Base-by-base conservation (phyloP, 2,797 vertebrate species). In the Hirundo rustica region DNA sequence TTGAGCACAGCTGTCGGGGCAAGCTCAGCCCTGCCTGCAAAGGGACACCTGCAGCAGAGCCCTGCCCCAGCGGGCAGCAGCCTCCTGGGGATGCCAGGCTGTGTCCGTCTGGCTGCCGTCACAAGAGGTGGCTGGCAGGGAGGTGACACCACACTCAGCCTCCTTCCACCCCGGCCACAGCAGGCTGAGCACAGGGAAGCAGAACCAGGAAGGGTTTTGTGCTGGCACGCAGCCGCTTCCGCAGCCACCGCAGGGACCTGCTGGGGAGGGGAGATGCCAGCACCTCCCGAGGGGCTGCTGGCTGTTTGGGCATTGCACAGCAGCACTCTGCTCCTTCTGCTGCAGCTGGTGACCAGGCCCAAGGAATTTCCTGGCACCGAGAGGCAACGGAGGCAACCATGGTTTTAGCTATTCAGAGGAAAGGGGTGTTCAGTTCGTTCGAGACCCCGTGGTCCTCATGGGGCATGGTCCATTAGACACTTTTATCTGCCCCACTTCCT, bases 41-140 rank as follows among this genome's bases (percentile, higher is more conserved):
- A 81, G 65, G 58, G 73, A 26, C 0, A 5, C n/a, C 54, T 9
- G 34, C 68, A 74, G 79, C 2, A 2, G 19, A 51, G 55, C 16
- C 32, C 45, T 61, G 55, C 7, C 50, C 13, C 1, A 0, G 61
- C 0, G 1, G n/a, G 44, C 74, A 70, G 73, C 67, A 38, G 76
- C 48, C 61, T 36, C 27, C 9, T 13, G 10, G 55, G 44, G 42
- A 36, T 15, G n/a, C 29, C 10, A 2, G 4, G 1, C 5, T 0
- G 4, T 4, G 7, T n/a, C 78, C 1, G 1, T 5, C 42, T 16
- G 47, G 47, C 75, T 2, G 22, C 0, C 4, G 81, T 62, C 32
- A 65, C 2, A 3, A 18, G 54, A 0, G 10, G 78, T 54, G 78
- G 71, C 51, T 51, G n/a, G 64, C 0, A 1, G 44, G 66, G 36